Evolutionary conservation across 2,113 vertebrate species (phyloP), one percentile per base, ranked within the genome.

Genomic region (Thamnaconus septentrionalis): DNA sequence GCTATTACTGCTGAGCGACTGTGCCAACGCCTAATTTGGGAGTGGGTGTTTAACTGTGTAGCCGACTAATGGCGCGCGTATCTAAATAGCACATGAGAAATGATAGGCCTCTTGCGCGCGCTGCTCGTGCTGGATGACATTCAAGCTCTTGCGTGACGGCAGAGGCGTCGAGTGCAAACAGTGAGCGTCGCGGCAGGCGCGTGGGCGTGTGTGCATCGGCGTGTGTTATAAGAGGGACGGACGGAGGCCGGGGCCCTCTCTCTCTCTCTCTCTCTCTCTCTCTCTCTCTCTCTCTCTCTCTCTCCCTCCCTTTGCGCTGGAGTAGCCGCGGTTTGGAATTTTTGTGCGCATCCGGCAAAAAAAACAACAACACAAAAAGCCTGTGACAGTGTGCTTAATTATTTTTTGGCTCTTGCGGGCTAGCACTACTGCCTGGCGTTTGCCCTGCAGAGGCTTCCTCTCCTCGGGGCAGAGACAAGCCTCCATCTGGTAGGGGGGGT

Each of bases 301-400:
- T 31, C 18, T 89, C 87, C 90, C 89, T 88, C 89, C 88, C 85
- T 88, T 88, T 89, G 18, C 18, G 18, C 18, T 31, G 18, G 18
- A 31, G 18, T 31, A 31, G 18, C 18, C 18, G 18, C 2, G 18
- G 18, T 31, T 31, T 31, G 18, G 18, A 31, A 31, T 31, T 31
- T 31, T 31, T 31, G 18, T 2, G 18, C 18, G 18, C 18, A 31
- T 31, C 18, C 18, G 18, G 18, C 18, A 83, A 82, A 83, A 81
- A 47, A 47, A 47, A 47, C 6, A 47, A 47, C 6, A 47, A 47
- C 6, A 47, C 90, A 87, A 85, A 91, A 92, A 80, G 67, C 73
- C 62, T 46, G 64, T 90, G 87, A 91, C 89, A 91, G 84, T 81
- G 56, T 83, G 89, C 87, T 91, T 91, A 89, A 91, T 91, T 90